phyloP scores from a whole-genome alignment of 2,797 vertebrate species.

The Cygnus olor region DNA sequence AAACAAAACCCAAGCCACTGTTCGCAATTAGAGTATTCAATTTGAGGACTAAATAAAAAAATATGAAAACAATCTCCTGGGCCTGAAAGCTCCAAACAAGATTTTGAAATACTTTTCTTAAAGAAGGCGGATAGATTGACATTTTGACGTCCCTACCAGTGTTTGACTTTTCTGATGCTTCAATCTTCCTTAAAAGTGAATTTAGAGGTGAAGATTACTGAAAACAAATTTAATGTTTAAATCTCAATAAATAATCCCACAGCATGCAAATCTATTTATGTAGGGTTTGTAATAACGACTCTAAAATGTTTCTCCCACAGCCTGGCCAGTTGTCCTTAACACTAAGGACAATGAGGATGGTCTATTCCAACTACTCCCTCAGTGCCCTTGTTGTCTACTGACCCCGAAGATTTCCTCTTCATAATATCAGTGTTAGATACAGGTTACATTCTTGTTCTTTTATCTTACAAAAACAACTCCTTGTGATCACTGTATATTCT shows the following conservation, averaged over 20 bases:
- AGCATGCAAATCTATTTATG: background rate
- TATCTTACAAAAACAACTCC: conserved; percentile 43
- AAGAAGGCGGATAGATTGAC: background rate
- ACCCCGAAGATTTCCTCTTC: background rate
- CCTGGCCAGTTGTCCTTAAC: background rate
- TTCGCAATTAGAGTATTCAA: background rate
- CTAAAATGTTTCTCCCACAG: background rate
- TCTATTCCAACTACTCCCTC: background rate
- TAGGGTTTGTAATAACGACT: background rate
- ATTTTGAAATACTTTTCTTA: background rate
- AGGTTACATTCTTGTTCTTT: conserved; percentile 22
- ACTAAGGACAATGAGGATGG: background rate
- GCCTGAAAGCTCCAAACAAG: background rate
- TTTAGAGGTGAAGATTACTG: background rate
- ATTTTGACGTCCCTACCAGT: background rate
- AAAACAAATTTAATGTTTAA: background rate
- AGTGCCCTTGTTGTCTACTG: background rate
- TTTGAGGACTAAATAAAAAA: background rate
- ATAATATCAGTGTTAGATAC: background rate
- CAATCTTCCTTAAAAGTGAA: background rate
- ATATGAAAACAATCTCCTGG: background rate
- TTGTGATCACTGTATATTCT: conserved; percentile 41
- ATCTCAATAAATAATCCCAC: background rate
- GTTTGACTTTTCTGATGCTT: conserved; percentile 22
- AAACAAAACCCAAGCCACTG: background rate